These are phyloP conservation scores for Caenorhabditis plicata DNA, from an alignment of 2,888 invertebrate species.

Conservation along the genomic window DNA sequence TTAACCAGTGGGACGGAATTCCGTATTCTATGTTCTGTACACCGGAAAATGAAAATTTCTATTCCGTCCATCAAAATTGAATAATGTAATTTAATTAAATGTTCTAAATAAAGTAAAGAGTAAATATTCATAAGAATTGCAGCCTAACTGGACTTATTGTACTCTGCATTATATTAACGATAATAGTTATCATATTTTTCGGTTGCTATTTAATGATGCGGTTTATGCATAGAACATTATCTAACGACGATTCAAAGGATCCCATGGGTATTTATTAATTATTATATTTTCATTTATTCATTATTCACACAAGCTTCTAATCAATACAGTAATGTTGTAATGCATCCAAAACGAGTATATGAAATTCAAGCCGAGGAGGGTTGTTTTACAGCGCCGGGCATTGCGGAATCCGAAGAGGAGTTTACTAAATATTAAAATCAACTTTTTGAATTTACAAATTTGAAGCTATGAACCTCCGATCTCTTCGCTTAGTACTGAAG, in stretches of 20 bases:
- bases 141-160: conserved; percentile 41
- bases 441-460: too few species aligned
- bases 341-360: conserved; percentile 47
- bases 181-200: conserved; percentile 39
- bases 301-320: conserved; percentile 14
- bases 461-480: too few species aligned
- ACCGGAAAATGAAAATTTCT: too few species aligned
- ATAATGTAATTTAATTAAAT: too few species aligned
- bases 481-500: too few species aligned
- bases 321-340: conserved; percentile 40
- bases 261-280: conserved; percentile 17
- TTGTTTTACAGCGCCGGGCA: conserved; percentile 37
- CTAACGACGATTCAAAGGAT: conserved; percentile 37
- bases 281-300: neutral
- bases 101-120: too few species aligned
- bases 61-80: too few species aligned
- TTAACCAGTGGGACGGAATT: too few species aligned
- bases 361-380: conserved; percentile 51
- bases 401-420: too few species aligned
- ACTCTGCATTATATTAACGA: conserved; percentile 38
- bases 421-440: too few species aligned
- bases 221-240: conserved; percentile 41
- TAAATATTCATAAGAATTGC: too few species aligned
- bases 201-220: conserved; percentile 47
- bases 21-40: too few species aligned